phyloP scores from a whole-genome alignment of 2,797 vertebrate genomes.

The Eremophila alpestris region DNA sequence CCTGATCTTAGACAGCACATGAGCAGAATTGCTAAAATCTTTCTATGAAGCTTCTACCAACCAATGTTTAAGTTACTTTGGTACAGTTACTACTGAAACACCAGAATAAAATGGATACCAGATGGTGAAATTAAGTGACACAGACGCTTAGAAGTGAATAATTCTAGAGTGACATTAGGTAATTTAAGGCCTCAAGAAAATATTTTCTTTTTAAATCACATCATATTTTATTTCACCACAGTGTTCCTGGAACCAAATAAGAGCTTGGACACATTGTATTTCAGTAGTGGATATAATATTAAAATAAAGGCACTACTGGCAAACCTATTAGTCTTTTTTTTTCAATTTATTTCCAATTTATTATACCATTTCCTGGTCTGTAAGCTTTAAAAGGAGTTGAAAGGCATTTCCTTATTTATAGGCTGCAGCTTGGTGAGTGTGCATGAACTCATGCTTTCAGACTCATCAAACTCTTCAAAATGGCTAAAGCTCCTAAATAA shows the following conservation, averaged over 20 bases:
- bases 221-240: not conserved
- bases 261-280: not conserved
- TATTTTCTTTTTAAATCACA: not conserved
- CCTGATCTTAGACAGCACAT: not conserved
- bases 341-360: not conserved
- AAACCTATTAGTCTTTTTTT: not conserved
- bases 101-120: slow-evolving; percentile 36
- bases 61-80: not conserved
- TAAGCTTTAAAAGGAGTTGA: not conserved
- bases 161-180: not conserved
- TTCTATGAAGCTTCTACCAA: not conserved
- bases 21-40: not conserved
- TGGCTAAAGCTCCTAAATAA: not conserved
- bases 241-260: not conserved
- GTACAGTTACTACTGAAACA: slow-evolving; percentile 7
- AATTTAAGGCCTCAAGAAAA: not conserved
- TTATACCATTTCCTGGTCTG: not conserved
- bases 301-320: not conserved
- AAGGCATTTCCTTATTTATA: not conserved
- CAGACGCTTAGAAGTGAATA: not conserved
- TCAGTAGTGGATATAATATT: not conserved
- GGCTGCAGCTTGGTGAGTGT: not conserved
- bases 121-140: slow-evolving; percentile 45
- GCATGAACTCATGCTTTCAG: not conserved
- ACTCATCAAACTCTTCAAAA: not conserved